Conservation (phyloP, 2,113 vertebrate genomes). For the Alexandromys fortis region DNA sequence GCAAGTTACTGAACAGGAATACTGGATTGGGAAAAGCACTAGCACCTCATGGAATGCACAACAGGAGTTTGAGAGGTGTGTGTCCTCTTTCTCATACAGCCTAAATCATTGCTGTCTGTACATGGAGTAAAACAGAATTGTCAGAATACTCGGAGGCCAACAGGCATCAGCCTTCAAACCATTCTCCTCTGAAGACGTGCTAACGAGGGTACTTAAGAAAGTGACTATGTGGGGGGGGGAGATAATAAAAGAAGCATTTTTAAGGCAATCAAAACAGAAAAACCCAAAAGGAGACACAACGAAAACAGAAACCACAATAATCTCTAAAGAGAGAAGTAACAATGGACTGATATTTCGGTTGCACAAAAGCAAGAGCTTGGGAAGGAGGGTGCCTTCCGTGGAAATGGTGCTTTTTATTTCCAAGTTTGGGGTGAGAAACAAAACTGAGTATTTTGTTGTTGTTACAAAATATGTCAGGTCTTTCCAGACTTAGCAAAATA, state of each 20-base stretch:
- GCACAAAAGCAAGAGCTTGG: constrained; percentile 51
- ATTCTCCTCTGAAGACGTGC: constrained; percentile 60
- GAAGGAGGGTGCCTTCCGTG: not conserved
- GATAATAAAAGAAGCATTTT: constrained; percentile 75
- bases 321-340: constrained; percentile 83
- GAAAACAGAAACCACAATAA: constrained; percentile 83
- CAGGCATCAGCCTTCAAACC: not conserved
- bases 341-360: constrained; percentile 53
- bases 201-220: constrained; percentile 81
- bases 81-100: not conserved
- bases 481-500: constrained; percentile 7
- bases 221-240: constrained; percentile 54
- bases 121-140: constrained; percentile 1
- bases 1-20: not conserved
- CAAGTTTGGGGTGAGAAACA: constrained; percentile 49
- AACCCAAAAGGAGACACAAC: constrained; percentile 82
- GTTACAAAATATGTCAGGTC: constrained; percentile 43
- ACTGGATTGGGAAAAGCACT: not conserved
- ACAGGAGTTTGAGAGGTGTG: not conserved
- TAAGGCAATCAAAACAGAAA: constrained; percentile 80
- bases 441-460: constrained; percentile 55
- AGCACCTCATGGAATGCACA: not conserved
- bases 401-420: constrained; percentile 40
- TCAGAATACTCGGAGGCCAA: not conserved
- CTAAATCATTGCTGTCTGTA: constrained; percentile 20